Evolutionary conservation across 2,888 invertebrate species (phyloP), one percentile per base, ranked within the genome.

Genomic region (Patella caerulea): DNA sequence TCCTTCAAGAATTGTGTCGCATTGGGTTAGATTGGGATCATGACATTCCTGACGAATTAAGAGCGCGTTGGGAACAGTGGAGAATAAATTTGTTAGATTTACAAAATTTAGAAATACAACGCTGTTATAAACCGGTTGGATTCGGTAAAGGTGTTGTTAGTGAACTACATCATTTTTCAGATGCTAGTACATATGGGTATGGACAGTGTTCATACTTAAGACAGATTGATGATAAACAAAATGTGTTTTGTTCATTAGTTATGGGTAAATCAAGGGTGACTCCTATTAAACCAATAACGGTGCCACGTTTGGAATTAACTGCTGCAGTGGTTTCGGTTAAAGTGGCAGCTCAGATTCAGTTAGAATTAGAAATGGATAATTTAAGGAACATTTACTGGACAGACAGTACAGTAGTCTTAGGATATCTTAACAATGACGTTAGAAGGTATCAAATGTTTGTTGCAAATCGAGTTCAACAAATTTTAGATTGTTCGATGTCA

Each of bases 261-360:
- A 72, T 76, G 69, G 76, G 75, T n/a, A 81, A 81, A 56, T 59
- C 76, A 9, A 75, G 79, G 69, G 73, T 79, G 14, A 56, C 78
- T 3, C 82, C 78, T 2, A 59, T 82, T 15, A 83, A 81, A 59
- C 45, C 59, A 52, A 65, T 82, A 12, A 78, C 82, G 11, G 75
- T 80, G 45, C 78, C 82, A 15, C 55, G 82, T 15, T 65, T 82
- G 17, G 82, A 82, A 55, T 71, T 82, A 15, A 71, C 81, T 53
- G 81, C 81, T 45, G 79, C 82, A 9, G n/a, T 75, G n/a, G 9
- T 75, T 14, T 71, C 78, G 15, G 75, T 78, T 11, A 76, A 77
- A 45, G 54, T 81, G 15, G 71, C 59, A 34, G 34, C 34, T 34
- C 34, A 34, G 34, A 34, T 34, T 69, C 15, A 17, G 12, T 17